A percentile compares a stretch with the other conserved stretches of the same genome.
Conservation (phyloP, 2,888 invertebrate genomes). For the Atherix ibis region DNA sequence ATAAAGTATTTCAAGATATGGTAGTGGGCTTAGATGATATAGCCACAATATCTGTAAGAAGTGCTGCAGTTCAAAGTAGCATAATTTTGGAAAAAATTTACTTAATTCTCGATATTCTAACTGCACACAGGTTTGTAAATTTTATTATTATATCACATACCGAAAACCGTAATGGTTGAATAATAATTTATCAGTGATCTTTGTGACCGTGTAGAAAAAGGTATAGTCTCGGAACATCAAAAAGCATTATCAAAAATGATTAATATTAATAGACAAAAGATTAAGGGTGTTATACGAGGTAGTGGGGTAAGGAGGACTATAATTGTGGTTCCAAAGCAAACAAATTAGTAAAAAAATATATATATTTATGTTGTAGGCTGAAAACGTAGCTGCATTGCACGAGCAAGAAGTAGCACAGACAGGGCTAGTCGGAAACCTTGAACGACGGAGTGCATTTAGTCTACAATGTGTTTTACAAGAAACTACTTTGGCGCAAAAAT, state of each 20-base stretch:
- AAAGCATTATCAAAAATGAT: conserved; percentile 44
- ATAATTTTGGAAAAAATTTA: conserved; percentile 15
- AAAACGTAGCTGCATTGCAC: conserved; percentile 43
- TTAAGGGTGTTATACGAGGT: conserved; percentile 45
- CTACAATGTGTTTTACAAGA: conserved; percentile 46
- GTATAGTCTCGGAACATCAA: conserved; percentile 45
- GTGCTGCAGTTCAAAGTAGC: conserved; percentile 12
- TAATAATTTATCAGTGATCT: conserved; percentile 24
- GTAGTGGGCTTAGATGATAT: conserved; percentile 13
- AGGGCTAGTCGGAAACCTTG: conserved; percentile 43
- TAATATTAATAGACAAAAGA: conserved; percentile 42
- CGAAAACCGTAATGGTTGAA: neutral
- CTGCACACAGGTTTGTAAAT: conserved; percentile 14
- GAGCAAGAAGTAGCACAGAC: conserved; percentile 46
- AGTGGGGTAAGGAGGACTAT: conserved; percentile 39
- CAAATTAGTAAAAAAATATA: neutral
- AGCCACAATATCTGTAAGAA: conserved; percentile 13
- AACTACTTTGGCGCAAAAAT: conserved; percentile 43
- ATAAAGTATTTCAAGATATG: conserved; percentile 13
- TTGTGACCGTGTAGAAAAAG: conserved; percentile 44
- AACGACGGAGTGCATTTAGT: conserved; percentile 43
- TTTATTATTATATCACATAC: neutral
- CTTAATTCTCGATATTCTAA: conserved; percentile 15
- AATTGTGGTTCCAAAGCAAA: neutral
- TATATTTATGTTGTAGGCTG: conserved; percentile 30